Conservation (phyloP, 1,140 invertebrate species). For the Dysdera silvatica region DNA sequence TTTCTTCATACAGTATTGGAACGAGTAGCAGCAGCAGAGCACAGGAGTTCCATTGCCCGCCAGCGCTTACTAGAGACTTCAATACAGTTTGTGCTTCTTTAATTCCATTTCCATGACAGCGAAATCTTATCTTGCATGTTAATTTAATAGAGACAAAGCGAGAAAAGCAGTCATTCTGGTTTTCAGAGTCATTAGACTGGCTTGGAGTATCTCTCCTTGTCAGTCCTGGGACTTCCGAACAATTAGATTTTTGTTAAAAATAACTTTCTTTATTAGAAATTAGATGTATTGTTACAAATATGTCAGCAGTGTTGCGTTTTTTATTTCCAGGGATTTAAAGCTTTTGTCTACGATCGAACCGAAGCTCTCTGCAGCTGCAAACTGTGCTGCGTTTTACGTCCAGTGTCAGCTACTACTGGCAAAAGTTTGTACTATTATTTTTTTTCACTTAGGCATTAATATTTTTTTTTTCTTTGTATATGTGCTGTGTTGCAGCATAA, state of each 20-base stretch:
- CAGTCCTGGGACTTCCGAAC: no score
- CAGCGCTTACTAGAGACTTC: slow-evolving; percentile 30
- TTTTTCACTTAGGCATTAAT: no score
- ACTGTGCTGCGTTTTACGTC: slow-evolving; percentile 76
- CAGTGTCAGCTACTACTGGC: slow-evolving; percentile 47
- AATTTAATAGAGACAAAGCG: no score
- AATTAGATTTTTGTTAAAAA: no score
- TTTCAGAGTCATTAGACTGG: no score
- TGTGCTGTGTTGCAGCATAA: no score
- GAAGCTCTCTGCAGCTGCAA: slow-evolving; percentile 68
- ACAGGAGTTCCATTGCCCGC: slow-evolving; percentile 15
- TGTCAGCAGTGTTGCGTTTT: not conserved
- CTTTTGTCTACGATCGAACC: slow-evolving; percentile 76
- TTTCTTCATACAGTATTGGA: slow-evolving; percentile 34
- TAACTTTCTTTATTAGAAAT: not conserved
- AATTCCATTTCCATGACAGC: no score
- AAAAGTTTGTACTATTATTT: slow-evolving; percentile 38
- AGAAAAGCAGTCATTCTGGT: no score
- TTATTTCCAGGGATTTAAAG: slow-evolving; percentile 41
- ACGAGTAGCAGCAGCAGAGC: slow-evolving; percentile 23
- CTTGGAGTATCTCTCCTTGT: no score
- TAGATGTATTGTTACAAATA: not conserved
- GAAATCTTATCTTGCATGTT: no score
- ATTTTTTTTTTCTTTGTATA: no score
- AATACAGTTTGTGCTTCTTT: slow-evolving; percentile 28